Evolutionary conservation across 2,113 vertebrate species (phyloP), one percentile per base, ranked within the genome.

Genomic region (Centropus bengalensis): DNA sequence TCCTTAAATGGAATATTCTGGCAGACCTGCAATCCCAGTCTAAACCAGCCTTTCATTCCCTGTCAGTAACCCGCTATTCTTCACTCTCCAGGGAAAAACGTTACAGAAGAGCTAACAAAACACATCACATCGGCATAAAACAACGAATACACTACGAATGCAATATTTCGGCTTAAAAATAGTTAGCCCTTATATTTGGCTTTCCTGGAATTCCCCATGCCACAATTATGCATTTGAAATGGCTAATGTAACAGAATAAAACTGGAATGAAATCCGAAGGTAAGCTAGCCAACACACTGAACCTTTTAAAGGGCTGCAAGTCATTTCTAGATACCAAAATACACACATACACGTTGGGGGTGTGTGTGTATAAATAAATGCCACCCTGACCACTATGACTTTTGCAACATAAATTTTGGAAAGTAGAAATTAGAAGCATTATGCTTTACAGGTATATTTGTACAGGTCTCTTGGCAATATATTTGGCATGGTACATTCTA

Each of bases 31-130:
- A 58, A 27, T 86, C 14, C 67, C 40, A 30, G 21, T 87, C 81
- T 86, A 56, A 85, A 75, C 30, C 27, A 69, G 55, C 49, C 36
- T 67, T 70, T 77, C 84, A 78, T 42, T 81, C 42, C 62, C 71
- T 56, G 60, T 47, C 81, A 82, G 49, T 56, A 82, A 70, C 47
- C n/a, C 84, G 77, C 69, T 67, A 49, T 38, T 74, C 83, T 81
- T 92, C 14, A 64, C 64, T 68, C 52, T 89, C 87, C n/a, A 64
- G 69, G 58, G 64, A 20, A 74, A 73, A 92, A 91, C 3, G 1
- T 30, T 81, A 81, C 52, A 84, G 45, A 62, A 74, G 63, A 77
- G 36, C 77, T 86, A 94, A 83, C 68, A 84, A 82, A 93, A 88
- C 21, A 63, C 2, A 0, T 36, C 56, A 82, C 47, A 85, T 76